Percentiles rank a stretch among this genome's conserved stretches.
phyloP scores from a whole-genome alignment of 2,113 vertebrate species.

The Hippocampus barbouri region DNA sequence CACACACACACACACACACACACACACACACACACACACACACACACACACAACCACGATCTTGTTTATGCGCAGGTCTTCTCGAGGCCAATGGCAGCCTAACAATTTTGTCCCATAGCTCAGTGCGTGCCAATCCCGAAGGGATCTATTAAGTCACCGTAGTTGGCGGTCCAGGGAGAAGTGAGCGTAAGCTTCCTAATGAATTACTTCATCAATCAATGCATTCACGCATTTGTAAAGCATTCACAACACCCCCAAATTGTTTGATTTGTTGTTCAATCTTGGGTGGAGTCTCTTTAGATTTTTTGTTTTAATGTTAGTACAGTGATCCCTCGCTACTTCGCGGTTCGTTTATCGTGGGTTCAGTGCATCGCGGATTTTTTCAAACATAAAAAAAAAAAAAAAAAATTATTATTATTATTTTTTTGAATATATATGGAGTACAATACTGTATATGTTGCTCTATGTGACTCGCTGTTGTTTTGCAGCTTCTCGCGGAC shows the following conservation, averaged over 20 bases:
- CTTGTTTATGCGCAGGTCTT: conserved; percentile 53
- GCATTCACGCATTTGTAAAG: conserved; percentile 36
- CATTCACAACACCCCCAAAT: conserved; percentile 11
- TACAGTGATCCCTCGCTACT: too few species aligned
- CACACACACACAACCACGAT: conserved; percentile 31
- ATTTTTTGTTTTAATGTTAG: background rate
- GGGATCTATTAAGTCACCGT: conserved; percentile 73
- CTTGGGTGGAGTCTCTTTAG: conserved; percentile 1
- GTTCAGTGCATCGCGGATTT: too few species aligned
- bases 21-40: conserved; percentile 28
- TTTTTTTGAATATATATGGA: too few species aligned
- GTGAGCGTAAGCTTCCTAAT: conserved; percentile 44
- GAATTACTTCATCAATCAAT: conserved; percentile 70
- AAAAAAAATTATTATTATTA: too few species aligned
- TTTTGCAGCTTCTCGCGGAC: too few species aligned
- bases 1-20: conserved; percentile 13
- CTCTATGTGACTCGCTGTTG: too few species aligned
- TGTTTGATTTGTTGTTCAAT: conserved; percentile 35
- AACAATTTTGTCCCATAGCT: conserved; percentile 70
- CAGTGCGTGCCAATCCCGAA: conserved; percentile 60
- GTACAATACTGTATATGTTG: too few species aligned
- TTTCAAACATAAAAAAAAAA: too few species aligned
- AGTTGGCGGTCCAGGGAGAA: conserved; percentile 47
- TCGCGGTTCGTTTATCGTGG: too few species aligned
- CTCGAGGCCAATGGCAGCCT: conserved; percentile 49